Conservation (phyloP, 2,888 invertebrate species). For the Coenonympha arcania region DNA sequence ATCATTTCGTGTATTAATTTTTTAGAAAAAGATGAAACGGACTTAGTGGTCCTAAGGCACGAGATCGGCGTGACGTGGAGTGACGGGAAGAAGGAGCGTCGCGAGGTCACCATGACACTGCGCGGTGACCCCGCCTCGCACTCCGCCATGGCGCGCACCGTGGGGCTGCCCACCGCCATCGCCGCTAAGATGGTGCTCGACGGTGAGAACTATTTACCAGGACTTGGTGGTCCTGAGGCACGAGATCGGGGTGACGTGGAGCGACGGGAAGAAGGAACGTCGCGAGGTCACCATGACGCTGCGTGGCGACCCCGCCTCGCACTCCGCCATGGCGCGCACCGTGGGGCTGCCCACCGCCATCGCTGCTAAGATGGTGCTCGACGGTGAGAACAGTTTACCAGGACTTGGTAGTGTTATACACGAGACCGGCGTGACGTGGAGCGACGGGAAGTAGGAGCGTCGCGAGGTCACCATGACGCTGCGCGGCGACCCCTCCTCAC, state of each 20-base stretch:
- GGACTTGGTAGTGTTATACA: too few species aligned
- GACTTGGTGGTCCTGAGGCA: too few species aligned
- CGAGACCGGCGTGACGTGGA: too few species aligned
- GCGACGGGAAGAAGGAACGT: slow-evolving; percentile 86
- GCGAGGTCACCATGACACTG: slow-evolving; percentile 89
- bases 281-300: slow-evolving; percentile 90
- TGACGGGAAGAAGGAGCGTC: slow-evolving; percentile 85
- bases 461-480: too few species aligned
- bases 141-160: slow-evolving; percentile 89
- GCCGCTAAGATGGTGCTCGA: slow-evolving; percentile 98
- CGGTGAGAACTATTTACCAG: slow-evolving; percentile 75
- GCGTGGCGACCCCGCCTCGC: slow-evolving; percentile 85
- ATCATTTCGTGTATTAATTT: not conserved
- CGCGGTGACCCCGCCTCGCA: slow-evolving; percentile 88
- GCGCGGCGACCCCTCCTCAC: too few species aligned
- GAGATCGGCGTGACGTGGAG: slow-evolving; percentile 95
- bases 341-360: slow-evolving; percentile 91
- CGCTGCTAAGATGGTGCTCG: slow-evolving; percentile 97
- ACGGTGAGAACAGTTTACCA: slow-evolving; percentile 78
- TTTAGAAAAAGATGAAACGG: slow-evolving; percentile 83
- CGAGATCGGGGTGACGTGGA: slow-evolving; percentile 93
- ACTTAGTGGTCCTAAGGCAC: slow-evolving; percentile 96
- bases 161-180: slow-evolving; percentile 90
- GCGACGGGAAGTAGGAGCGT: too few species aligned
- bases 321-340: slow-evolving; percentile 90